Base-by-base conservation (phyloP, 2,888 invertebrate species). In the Thymelicus sylvestris region DNA sequence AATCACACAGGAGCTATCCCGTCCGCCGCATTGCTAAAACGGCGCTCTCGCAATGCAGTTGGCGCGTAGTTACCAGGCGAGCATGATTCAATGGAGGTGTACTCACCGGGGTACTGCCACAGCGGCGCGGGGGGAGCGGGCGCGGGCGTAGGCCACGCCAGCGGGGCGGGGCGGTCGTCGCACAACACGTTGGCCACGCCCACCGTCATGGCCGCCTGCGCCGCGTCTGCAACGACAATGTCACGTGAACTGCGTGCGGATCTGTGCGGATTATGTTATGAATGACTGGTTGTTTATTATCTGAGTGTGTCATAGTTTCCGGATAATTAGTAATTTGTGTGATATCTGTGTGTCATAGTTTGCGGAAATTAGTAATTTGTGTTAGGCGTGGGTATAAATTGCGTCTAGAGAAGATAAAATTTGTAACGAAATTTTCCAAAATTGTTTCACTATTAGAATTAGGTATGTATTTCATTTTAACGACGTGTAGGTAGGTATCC, bases 41-140 rank as follows among this genome's bases (percentile, higher is more conserved):
- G 81, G 83, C 90, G 88, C 85, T 91, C 92, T 90, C 87, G 91
- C 91, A 89, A 92, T 89, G 92, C 86, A 90, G 90, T 93, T 93
- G 93, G 93, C 93, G 93, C 93, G 93, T 89, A 92, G 88, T 85
- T 93, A 93, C 93, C 90, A 93, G 93, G 93, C 84, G 83, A 84
- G 81, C 93, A 93, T 87, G 78, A 82, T 78, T 77, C 59, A 76
- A 72, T 82, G 88, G 89, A 95, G 95, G 95, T 90, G 81, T 79
- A 79, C 91, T 91, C 84, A 92, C 93, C 95, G 95, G 97, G 97
- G 94, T 97, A 97, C 92, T 97, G 97, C 97, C 97, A 97, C 85
- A 97, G 95, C 71, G 97, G 95, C 67, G 96, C 95, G 84, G 96
- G 94, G 84, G 95, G 94, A 79, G 96, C 92, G 81, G 89, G 90